Conservation (phyloP, 1,140 invertebrate genomes). For the Cotesia glomerata region DNA sequence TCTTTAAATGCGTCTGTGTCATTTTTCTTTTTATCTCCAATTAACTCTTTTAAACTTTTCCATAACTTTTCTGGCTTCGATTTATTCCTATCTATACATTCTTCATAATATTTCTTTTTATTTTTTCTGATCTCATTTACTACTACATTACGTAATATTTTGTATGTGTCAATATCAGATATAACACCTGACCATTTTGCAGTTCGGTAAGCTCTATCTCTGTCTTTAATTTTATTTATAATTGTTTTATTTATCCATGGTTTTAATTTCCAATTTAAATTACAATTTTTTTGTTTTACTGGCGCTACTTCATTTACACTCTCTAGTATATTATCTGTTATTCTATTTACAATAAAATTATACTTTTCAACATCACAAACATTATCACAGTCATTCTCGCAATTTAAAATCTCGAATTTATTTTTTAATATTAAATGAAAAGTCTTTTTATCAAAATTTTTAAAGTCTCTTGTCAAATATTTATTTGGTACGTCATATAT, state of each 20-base stretch:
- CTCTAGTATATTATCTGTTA: no score
- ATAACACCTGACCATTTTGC: neutral
- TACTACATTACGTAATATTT: neutral
- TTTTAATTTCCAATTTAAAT: no score
- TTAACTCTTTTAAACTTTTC: neutral
- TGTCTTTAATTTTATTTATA: no score
- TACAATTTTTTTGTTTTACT: no score
- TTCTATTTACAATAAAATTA: no score
- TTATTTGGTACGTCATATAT: neutral
- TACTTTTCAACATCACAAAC: no score
- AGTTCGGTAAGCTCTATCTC: no score
- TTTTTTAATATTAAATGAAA: no score
- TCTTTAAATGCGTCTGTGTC: neutral
- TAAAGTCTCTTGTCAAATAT: neutral
- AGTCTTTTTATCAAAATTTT: neutral
- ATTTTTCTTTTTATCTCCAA: neutral
- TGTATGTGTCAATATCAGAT: neutral
- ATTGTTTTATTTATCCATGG: no score
- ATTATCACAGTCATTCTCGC: no score
- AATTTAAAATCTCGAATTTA: no score
- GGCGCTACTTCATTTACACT: no score
- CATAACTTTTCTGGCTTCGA: neutral
- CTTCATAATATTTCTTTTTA: constrained; percentile 3
- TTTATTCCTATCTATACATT: neutral
- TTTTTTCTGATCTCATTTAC: neutral